Evolutionary conservation across 2,113 vertebrate genomes (phyloP).

Genomic region (Elaphurus davidianus): DNA sequence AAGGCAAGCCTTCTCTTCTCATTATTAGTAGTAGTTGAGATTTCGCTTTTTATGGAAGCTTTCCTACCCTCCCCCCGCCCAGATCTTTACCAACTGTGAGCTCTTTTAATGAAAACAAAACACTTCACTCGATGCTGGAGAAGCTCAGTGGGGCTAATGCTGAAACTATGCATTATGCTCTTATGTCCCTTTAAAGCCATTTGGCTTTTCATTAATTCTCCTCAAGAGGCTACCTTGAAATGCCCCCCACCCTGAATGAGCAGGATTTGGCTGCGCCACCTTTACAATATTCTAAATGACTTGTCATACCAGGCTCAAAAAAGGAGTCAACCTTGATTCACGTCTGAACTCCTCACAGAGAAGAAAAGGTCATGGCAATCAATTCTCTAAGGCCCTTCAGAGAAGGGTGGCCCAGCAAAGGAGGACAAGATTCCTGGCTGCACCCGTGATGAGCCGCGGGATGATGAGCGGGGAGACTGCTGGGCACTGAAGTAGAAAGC

Average conservation of each 20-base stretch:
- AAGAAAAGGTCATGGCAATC: not conserved
- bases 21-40: constrained; percentile 35
- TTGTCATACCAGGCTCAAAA: constrained; percentile 29
- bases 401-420: not conserved
- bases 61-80: not conserved
- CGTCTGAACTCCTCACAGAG: not conserved
- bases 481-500: not conserved
- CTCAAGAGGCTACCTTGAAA: constrained; percentile 46
- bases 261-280: not conserved
- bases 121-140: constrained; percentile 15
- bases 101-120: constrained; percentile 68
- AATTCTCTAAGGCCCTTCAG: not conserved
- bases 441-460: not conserved
- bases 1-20: constrained; percentile 50
- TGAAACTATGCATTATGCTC: constrained; percentile 34
- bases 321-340: not conserved
- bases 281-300: constrained; percentile 16
- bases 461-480: not conserved
- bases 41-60: constrained; percentile 1
- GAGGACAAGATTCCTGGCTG: not conserved
- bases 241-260: not conserved
- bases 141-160: constrained; percentile 1
- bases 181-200: constrained; percentile 21
- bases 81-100: constrained; percentile 65
- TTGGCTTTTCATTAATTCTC: constrained; percentile 45